Conservation (phyloP, 1,140 invertebrate species). For the Frieseomelitta varia region DNA sequence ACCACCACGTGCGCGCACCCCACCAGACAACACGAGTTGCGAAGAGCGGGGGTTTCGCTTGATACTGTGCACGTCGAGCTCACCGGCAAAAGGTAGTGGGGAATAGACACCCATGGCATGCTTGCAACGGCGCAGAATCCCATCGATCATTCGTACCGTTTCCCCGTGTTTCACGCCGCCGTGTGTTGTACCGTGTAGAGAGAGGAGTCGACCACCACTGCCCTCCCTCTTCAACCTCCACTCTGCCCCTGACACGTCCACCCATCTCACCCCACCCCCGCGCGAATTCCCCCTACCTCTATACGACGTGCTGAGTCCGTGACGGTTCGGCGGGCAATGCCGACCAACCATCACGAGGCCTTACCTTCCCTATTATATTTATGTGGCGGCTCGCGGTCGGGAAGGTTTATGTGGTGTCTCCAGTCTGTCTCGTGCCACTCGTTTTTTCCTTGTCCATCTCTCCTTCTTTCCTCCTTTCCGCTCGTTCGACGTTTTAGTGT, state of each 20-base stretch:
- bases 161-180: constrained; percentile 77
- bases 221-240: constrained; percentile 58
- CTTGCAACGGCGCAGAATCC: constrained; percentile 80
- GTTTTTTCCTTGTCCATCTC: constrained; percentile 41
- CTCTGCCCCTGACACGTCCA: constrained; percentile 64
- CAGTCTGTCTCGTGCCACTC: constrained; percentile 62
- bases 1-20: constrained; percentile 75
- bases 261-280: constrained; percentile 67
- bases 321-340: constrained; percentile 80
- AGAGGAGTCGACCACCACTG: constrained; percentile 56
- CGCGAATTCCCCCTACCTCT: constrained; percentile 67
- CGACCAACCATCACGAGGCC: constrained; percentile 81
- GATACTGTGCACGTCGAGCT: constrained; percentile 42
- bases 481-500: constrained; percentile 18
- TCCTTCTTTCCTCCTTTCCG: constrained; percentile 18
- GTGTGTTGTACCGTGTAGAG: constrained; percentile 74
- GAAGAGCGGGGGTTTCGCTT: constrained; percentile 29
- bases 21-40: constrained; percentile 54
- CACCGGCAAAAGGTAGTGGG: constrained; percentile 57
- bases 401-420: constrained; percentile 77
- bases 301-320: constrained; percentile 70
- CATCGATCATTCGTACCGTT: constrained; percentile 81
- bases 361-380: constrained; percentile 81
- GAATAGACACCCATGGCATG: constrained; percentile 66
- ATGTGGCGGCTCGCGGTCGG: constrained; percentile 79